These are phyloP conservation scores for Apostichopus californicus DNA, from an alignment of 35 echinoderm and acorn worm genomes.

Conservation along the genomic window DNA sequence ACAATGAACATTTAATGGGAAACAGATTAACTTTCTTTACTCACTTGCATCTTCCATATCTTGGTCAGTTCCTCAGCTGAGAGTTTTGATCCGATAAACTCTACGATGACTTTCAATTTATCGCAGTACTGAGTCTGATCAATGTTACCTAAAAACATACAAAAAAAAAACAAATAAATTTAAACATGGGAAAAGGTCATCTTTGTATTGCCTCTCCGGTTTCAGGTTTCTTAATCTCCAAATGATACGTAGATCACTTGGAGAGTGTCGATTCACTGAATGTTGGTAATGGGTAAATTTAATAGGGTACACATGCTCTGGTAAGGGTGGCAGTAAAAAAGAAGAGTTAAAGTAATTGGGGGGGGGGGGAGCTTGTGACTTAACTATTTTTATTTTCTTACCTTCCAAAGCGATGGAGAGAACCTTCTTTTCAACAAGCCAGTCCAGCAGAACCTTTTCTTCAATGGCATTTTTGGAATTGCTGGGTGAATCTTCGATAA, in stretches of 20 bases:
- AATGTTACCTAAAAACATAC: conserved; percentile 74
- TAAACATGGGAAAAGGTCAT: too few relatives aligned
- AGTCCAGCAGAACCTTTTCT: conserved; percentile 81
- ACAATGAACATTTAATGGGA: too few relatives aligned
- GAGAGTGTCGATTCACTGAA: too few relatives aligned
- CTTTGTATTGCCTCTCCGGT: too few relatives aligned
- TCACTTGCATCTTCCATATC: conserved; percentile 99
- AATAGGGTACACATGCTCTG: too few relatives aligned
- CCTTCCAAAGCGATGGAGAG: conserved; percentile 95
- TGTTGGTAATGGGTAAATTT: too few relatives aligned
- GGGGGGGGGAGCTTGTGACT: too few relatives aligned
- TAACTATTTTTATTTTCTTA: neutral
- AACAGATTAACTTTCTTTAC: neutral
- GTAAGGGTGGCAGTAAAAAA: too few relatives aligned
- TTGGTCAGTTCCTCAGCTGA: conserved; percentile 94
- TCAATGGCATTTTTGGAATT: conserved; percentile 79
- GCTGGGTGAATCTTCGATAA: conserved; percentile 89
- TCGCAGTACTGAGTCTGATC: conserved; percentile 98
- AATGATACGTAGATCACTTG: too few relatives aligned
- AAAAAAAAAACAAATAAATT: too few relatives aligned
- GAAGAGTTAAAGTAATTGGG: too few relatives aligned
- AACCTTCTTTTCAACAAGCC: conserved; percentile 94
- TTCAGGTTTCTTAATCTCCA: too few relatives aligned
- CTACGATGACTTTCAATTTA: conserved; percentile 93
- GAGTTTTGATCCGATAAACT: conserved; percentile 87